A percentile compares a stretch with the other conserved stretches of the same genome.
Evolutionary conservation across 2,113 vertebrate species (phyloP).

Genomic region (Aramus guarauna): DNA sequence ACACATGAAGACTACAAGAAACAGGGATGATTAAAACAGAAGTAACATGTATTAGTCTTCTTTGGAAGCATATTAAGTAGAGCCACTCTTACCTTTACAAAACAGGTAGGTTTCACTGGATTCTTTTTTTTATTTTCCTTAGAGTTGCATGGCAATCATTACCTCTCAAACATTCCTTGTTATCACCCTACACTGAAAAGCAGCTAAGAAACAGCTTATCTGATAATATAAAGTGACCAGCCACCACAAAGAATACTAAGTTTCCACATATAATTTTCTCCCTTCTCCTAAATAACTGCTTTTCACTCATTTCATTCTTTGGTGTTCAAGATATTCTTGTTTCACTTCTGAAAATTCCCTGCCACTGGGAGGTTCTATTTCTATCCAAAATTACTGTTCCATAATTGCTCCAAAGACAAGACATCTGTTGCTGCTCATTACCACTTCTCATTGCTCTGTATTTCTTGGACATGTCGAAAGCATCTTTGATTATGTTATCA

Average conservation of each 20-base stretch:
- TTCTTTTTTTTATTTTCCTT: neutral
- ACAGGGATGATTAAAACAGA: neutral
- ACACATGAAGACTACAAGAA: neutral
- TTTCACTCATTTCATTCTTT: neutral
- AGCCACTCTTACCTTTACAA: neutral
- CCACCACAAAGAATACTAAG: neutral
- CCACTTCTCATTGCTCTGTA: slow-evolving; percentile 22
- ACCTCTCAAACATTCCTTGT: neutral
- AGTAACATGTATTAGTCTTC: neutral
- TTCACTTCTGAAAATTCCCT: slow-evolving; percentile 34
- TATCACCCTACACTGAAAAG: neutral
- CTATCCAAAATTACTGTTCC: slow-evolving; percentile 56
- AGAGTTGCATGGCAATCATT: neutral
- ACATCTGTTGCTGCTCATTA: slow-evolving; percentile 64
- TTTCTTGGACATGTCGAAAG: slow-evolving; percentile 47
- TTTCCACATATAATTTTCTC: neutral
- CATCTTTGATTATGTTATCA: slow-evolving; percentile 31
- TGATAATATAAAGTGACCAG: neutral
- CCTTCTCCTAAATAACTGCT: neutral
- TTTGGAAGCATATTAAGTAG: neutral
- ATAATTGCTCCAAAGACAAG: slow-evolving; percentile 28
- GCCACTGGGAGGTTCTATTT: slow-evolving; percentile 49
- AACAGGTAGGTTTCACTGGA: neutral
- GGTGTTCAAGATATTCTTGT: neutral
- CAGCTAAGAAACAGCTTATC: neutral